Percentiles rank a stretch among this genome's conserved stretches.
These are phyloP conservation scores for Thera obeliscata DNA, from an alignment of 2,888 invertebrate genomes.

Conservation along the genomic window DNA sequence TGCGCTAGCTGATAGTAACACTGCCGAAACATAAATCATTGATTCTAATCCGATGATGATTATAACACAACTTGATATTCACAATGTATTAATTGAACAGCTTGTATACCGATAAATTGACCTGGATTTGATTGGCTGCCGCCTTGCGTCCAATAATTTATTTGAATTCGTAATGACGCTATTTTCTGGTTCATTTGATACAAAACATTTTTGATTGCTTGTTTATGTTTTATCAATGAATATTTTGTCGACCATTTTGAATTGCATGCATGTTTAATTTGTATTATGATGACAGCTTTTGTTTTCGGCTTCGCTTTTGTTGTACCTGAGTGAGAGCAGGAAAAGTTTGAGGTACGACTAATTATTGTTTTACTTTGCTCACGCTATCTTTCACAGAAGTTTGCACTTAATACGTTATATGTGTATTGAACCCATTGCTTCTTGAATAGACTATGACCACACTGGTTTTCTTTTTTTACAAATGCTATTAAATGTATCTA, in stretches of 20 bases:
- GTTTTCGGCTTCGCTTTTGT: not conserved
- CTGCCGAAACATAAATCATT: not conserved
- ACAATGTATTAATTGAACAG: slow-evolving; percentile 54
- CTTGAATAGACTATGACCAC: no score
- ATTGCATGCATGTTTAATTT: not conserved
- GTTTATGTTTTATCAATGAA: slow-evolving; percentile 8
- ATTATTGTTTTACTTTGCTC: no score
- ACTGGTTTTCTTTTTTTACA: not conserved
- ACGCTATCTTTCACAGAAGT: no score
- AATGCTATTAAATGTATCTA: not conserved
- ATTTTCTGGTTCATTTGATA: slow-evolving; percentile 15
- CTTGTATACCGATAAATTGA: slow-evolving; percentile 49
- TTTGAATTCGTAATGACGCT: slow-evolving; percentile 2
- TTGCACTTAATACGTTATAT: not conserved
- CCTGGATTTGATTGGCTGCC: slow-evolving; percentile 49
- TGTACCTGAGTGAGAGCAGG: not conserved
- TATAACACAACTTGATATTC: slow-evolving; percentile 62
- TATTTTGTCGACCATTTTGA: slow-evolving; percentile 1
- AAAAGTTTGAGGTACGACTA: no score
- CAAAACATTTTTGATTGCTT: slow-evolving; percentile 9
- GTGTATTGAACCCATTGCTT: not conserved
- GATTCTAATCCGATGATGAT: slow-evolving; percentile 37
- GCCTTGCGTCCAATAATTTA: slow-evolving; percentile 27
- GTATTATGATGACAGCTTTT: no score
- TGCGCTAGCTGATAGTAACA: not conserved